Evolutionary conservation across 2,113 vertebrate species (phyloP).

Genomic region (Pipra filicauda): DNA sequence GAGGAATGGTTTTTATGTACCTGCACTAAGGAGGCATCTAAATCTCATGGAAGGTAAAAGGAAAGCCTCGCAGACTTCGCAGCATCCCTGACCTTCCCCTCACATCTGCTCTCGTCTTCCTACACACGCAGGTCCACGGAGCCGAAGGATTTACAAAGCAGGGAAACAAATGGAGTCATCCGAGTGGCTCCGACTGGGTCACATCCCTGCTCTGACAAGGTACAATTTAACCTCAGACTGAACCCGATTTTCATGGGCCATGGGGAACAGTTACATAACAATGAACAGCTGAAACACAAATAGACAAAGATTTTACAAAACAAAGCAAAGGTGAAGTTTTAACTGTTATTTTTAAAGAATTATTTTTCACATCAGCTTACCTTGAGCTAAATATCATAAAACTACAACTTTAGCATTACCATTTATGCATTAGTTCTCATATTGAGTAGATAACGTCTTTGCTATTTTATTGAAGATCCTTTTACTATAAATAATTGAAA

Average conservation of each 20-base stretch:
- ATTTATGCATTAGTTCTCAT: neutral
- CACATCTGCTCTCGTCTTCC: slow-evolving; percentile 39
- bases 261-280: neutral
- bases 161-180: neutral
- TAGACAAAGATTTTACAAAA: neutral
- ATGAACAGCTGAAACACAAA: neutral
- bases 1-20: neutral
- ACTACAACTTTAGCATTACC: neutral
- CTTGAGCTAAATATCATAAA: neutral
- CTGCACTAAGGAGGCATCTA: neutral
- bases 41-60: neutral
- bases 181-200: neutral
- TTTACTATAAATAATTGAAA: neutral
- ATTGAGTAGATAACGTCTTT: neutral
- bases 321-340: neutral
- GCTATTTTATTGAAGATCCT: neutral
- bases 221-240: slow-evolving; percentile 37
- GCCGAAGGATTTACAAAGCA: neutral
- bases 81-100: slow-evolving; percentile 54
- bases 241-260: neutral
- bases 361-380: neutral
- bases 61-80: neutral
- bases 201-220: neutral
- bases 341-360: neutral
- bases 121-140: neutral